Evolutionary conservation across 2,113 vertebrate species (phyloP).

Genomic region (Illadopsis cleaveri): DNA sequence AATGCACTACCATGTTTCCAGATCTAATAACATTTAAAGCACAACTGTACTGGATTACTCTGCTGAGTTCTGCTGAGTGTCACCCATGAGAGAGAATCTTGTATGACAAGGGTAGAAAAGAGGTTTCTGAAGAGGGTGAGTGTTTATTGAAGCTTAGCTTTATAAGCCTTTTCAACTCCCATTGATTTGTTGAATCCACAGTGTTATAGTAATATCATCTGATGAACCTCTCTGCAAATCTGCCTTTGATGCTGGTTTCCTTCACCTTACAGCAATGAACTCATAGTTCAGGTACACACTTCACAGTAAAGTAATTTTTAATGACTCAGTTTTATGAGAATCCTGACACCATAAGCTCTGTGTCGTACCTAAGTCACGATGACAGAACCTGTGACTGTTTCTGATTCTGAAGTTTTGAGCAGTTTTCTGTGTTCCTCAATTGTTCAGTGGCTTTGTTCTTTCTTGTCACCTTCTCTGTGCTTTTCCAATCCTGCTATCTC

Average conservation of each 20-base stretch:
- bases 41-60: not conserved
- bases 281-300: not conserved
- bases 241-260: not conserved
- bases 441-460: not conserved
- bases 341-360: fast-evolving
- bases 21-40: not conserved
- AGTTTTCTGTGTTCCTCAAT: not conserved
- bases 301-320: not conserved
- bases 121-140: not conserved
- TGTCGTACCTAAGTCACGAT: not conserved
- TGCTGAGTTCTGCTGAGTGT: not conserved
- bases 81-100: not conserved
- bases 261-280: not conserved
- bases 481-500: not conserved
- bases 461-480: not conserved
- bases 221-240: not conserved
- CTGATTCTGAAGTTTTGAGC: not conserved
- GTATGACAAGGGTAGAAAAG: not conserved
- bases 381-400: not conserved
- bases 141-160: not conserved
- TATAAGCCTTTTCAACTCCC: not conserved
- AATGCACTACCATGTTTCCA: not conserved
- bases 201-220: not conserved
- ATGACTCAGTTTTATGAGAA: not conserved
- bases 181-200: not conserved